A percentile compares a stretch with the other conserved stretches of the same genome.
phyloP scores from a whole-genome alignment of 2,888 invertebrate species.

The Ophion slaviceki region DNA sequence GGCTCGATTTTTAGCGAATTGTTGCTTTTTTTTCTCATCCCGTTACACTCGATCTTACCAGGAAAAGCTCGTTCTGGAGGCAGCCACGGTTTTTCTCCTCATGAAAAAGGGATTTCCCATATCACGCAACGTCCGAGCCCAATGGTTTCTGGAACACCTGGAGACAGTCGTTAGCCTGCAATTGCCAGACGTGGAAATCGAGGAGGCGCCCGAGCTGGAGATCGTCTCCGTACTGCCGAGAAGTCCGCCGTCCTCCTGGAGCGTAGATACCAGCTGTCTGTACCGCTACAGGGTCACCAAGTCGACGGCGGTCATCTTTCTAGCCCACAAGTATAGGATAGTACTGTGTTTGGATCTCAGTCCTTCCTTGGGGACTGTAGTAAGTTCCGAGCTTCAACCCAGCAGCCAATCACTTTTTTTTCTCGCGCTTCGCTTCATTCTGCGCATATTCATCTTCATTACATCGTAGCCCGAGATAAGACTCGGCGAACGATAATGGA shows the following conservation, averaged over 20 bases:
- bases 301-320: constrained; percentile 87
- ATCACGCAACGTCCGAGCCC: constrained; percentile 89
- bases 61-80: constrained; percentile 84
- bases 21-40: background rate
- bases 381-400: constrained; percentile 80
- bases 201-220: constrained; percentile 86
- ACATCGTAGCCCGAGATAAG: background rate
- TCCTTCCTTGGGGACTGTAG: constrained; percentile 90
- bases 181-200: constrained; percentile 75
- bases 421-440: background rate
- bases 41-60: constrained; percentile 59
- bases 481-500: background rate
- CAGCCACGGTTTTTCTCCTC: constrained; percentile 87
- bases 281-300: constrained; percentile 85
- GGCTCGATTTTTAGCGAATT: background rate
- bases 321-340: constrained; percentile 89
- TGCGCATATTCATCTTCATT: background rate
- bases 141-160: constrained; percentile 90
- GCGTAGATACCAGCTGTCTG: constrained; percentile 82
- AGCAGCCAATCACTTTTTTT: background rate
- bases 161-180: constrained; percentile 86
- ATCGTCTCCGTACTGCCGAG: constrained; percentile 87
- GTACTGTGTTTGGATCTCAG: constrained; percentile 92
- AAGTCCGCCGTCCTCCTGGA: constrained; percentile 84
- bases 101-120: constrained; percentile 90